Base-by-base conservation (phyloP, 2,888 invertebrate species). In the Acrocyrtus sp. region DNA sequence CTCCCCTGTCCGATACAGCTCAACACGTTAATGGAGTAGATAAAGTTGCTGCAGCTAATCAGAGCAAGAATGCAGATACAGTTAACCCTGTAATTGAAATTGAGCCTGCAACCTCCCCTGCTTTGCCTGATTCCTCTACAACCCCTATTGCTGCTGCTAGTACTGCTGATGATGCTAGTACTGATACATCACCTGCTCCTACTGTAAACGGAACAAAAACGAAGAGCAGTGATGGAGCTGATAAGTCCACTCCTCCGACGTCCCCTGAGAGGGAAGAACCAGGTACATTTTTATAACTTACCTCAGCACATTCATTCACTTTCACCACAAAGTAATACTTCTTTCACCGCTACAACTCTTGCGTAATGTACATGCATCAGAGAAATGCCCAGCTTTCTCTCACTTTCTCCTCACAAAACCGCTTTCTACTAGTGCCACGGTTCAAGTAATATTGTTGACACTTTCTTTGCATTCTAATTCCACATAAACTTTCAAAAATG, bases 1-100 rank as follows among this genome's bases (percentile, higher is more conserved):
- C 50, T 48, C 47, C 67, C 45, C 50, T 27, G 19, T 61, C 47
- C 53, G 21, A 50, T 15, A 53, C 62, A 62, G 62, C 56, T 51
- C 62, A 47, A 62, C 57, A 56, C 54, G 62, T 70, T 57, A 70
- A 62, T 51, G 70, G 70, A 70, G 62, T 70, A 70, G 62, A 70
- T 48, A 50, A 47, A 48, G 61, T 54, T 68, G 62, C 24, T 24
- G 56, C 62, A 56, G 62, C 62, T 62, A 70, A 54, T 70, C 56
- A 56, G n/a, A n/a, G n/a, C 47, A 62, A 26, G 41, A 62, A 60
- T 43, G 19, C 68, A 68, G 68, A 68, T 24, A 54, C 56, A 56
- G 69, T 56, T 69, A 69, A 69, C 69, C 69, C 69, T 50, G 61
- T 62, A 70, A 62, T 62, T 62, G 47, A 47, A n/a, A n/a, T n/a